Percentiles rank a stretch among this genome's conserved stretches.
phyloP scores from a whole-genome alignment of 2,113 vertebrate genomes.

The Raphicerus campestris region DNA sequence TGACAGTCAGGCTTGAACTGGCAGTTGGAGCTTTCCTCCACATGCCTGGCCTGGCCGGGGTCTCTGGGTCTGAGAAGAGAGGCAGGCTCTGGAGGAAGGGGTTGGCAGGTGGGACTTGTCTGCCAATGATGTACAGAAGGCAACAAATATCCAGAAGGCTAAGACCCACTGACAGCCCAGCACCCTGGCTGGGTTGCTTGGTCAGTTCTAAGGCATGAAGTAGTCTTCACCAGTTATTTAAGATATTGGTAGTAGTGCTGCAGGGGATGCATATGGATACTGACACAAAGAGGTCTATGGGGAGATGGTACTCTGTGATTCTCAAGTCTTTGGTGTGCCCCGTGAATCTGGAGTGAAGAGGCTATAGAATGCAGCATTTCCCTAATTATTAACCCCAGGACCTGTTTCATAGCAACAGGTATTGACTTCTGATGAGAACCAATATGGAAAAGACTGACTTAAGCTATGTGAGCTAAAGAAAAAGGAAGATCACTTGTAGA shows the following conservation, averaged over 20 bases:
- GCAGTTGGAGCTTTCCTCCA: slow-evolving; percentile 15
- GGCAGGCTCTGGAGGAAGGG: neutral
- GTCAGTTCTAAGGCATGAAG: neutral
- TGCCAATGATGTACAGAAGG: neutral
- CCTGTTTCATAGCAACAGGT: neutral
- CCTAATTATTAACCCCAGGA: neutral
- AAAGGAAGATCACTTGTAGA: neutral
- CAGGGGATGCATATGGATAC: neutral
- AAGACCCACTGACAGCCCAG: neutral
- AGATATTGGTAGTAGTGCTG: neutral
- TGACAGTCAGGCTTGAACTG: neutral
- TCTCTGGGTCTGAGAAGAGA: neutral
- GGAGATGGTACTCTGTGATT: neutral
- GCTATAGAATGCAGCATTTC: neutral
- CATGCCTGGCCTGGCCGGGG: neutral
- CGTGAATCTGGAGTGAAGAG: neutral
- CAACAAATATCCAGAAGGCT: neutral
- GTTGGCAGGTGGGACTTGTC: neutral
- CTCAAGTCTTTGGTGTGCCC: neutral
- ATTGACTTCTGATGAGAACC: neutral
- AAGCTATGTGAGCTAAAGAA: neutral
- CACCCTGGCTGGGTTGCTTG: neutral
- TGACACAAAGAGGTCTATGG: neutral
- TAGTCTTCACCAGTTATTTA: neutral
- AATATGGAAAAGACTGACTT: neutral